Evolutionary conservation across 2,797 vertebrate genomes (phyloP).

Genomic region (Malurus leucopterus): DNA sequence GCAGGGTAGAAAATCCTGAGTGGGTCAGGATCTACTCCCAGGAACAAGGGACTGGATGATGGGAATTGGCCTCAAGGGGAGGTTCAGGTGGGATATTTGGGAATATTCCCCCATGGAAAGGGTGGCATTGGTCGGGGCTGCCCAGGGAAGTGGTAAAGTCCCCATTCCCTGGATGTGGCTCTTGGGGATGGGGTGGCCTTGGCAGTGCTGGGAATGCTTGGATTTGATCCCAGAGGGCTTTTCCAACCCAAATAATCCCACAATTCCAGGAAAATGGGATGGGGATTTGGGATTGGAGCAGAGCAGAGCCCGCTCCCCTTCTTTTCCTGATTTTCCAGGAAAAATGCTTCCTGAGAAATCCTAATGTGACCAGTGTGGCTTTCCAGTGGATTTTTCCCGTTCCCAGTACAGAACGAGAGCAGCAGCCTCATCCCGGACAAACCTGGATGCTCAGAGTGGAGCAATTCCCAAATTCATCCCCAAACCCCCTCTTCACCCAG

Average conservation of each 20-base stretch:
- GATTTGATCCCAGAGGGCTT: not conserved
- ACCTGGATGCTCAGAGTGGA: not conserved
- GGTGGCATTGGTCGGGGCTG: not conserved
- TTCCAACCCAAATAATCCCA: not conserved
- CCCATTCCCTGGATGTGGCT: not conserved
- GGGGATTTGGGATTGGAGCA: fast-evolving
- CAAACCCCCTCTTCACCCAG: fast-evolving
- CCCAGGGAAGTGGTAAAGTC: not conserved
- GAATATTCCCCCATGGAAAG: not conserved
- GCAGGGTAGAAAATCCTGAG: not conserved
- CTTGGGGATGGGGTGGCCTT: not conserved
- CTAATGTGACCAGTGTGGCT: fast-evolving
- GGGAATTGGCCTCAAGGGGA: no score
- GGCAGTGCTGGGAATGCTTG: not conserved
- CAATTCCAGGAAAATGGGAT: not conserved
- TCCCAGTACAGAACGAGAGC: fast-evolving
- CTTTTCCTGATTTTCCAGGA: no score
- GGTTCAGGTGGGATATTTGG: not conserved
- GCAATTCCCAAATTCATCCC: no score
- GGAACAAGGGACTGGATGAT: not conserved
- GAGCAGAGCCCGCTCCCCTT: fast-evolving
- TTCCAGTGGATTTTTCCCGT: not conserved
- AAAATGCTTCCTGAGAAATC: not conserved
- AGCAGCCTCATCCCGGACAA: fast-evolving
- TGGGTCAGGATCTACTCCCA: not conserved